Evolutionary conservation across 2,113 vertebrate species (phyloP).

Genomic region (Cercocebus atys): DNA sequence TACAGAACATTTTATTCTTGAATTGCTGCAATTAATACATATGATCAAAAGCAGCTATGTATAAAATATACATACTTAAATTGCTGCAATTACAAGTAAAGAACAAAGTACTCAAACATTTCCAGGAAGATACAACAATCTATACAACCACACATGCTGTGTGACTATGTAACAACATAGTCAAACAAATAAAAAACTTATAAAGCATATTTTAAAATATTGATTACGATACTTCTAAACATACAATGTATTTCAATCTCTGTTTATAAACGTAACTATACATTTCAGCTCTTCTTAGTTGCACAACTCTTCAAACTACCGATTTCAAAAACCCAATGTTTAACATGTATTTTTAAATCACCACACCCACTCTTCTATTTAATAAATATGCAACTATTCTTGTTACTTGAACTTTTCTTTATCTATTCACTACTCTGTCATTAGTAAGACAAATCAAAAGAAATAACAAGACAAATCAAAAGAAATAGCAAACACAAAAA

Average conservation of each 20-base stretch:
- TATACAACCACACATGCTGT: neutral
- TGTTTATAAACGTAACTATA: neutral
- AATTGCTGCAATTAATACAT: neutral
- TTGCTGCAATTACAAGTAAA: neutral
- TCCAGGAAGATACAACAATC: neutral
- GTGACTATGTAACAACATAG: neutral
- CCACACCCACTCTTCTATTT: neutral
- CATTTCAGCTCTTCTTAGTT: neutral
- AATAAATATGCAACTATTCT: neutral
- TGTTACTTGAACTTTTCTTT: neutral
- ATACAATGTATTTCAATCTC: neutral
- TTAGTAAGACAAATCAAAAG: slow-evolving; percentile 4
- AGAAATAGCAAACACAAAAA: neutral
- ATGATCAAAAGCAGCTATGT: neutral
- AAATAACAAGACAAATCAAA: slow-evolving; percentile 21
- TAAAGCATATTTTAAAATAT: neutral
- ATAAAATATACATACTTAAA: neutral
- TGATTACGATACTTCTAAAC: neutral
- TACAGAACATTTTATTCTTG: neutral
- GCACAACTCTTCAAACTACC: neutral
- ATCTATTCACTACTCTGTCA: neutral
- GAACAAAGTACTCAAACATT: neutral
- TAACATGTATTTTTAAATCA: neutral
- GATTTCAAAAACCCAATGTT: neutral
- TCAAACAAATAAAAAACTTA: neutral